Evolutionary conservation across 2,797 vertebrate genomes (phyloP), one percentile per base, ranked within the genome.

Genomic region (Rhinogobio ventralis): DNA sequence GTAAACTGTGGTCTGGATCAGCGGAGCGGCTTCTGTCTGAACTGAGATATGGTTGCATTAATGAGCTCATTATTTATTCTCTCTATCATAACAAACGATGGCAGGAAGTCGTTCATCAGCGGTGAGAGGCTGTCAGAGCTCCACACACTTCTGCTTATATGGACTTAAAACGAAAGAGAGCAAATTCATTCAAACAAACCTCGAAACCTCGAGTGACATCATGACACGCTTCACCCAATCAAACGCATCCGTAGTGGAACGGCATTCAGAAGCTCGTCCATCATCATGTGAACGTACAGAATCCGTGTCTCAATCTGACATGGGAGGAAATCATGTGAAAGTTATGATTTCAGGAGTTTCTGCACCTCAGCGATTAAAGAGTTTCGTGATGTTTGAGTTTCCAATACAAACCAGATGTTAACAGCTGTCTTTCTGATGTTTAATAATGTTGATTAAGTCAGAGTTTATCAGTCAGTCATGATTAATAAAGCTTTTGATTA

Each of bases 111-210:
- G 88, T 91, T 90, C 55, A 90, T 91, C 90, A 90, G 72, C n/a
- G 8, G 19, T 25, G 66, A 83, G 78, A 68, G 74, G 28, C 84
- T 72, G 82, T 83, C 87, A 85, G 36, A 39, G 13, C 36, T n/a
- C n/a, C n/a, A n/a, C n/a, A n/a, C n/a, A n/a, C n/a, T 81, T 87
- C 69, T 20, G 86, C 84, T 88, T 89, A 89, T 89, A 89, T 84
- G 87, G 89, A 36, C 78, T 86, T n/a, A n/a, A n/a, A n/a, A n/a
- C n/a, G n/a, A n/a, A n/a, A n/a, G n/a, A n/a, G n/a, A n/a, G n/a
- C n/a, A n/a, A n/a, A n/a, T n/a, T n/a, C n/a, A n/a, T n/a, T n/a
- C n/a, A n/a, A n/a, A n/a, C n/a, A n/a, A n/a, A n/a, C n/a, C n/a
- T n/a, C n/a, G 13, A 67, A 57, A 67, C 25, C 66, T 3, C 19